Conservation (phyloP, 2,113 vertebrate genomes). For the chimpanzee (Pan troglodytes) region NHGRI_mPanTro3-v2.1_pri NC_072408.2:126249501-126250000, state of each 20-base stretch:
- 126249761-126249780: neutral
- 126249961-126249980: slow-evolving; percentile 22
- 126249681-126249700: neutral
- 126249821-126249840: neutral
- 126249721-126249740: neutral
- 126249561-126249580: neutral
- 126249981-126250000: neutral
- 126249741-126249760: neutral
- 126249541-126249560: neutral
- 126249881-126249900: neutral
- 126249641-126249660: fast-evolving
- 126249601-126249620: neutral
- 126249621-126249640: neutral
- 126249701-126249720: neutral
- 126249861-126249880: neutral
- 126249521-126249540: neutral
- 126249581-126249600: neutral
- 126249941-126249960: neutral
- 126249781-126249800: slow-evolving; percentile 3
- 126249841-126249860: slow-evolving; percentile 64
- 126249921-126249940: slow-evolving; percentile 47
- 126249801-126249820: neutral
- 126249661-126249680: fast-evolving
- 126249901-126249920: slow-evolving; percentile 1
- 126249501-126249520: neutral